Evolutionary conservation across 2,113 vertebrate species (phyloP).

Genomic region (Tenrec ecaudatus): DNA sequence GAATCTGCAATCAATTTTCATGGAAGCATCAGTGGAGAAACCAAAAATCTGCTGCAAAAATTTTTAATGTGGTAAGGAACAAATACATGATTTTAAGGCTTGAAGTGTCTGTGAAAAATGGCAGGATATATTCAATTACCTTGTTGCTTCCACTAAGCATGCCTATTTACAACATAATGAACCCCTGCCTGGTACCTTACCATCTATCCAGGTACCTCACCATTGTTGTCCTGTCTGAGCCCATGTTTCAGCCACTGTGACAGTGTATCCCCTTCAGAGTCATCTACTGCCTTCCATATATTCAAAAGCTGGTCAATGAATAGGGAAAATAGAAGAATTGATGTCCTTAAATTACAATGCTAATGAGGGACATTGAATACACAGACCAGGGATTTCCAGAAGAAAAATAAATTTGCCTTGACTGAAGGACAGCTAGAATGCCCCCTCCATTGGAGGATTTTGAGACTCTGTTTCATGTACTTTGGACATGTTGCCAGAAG

Average conservation of each 20-base stretch:
- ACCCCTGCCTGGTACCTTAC: no score
- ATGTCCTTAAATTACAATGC: not conserved
- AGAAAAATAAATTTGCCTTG: not conserved
- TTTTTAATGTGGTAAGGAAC: not conserved
- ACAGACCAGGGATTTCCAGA: not conserved
- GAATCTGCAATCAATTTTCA: not conserved
- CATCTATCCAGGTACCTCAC: no score
- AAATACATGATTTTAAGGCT: not conserved
- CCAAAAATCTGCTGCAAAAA: not conserved
- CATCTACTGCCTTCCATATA: not conserved
- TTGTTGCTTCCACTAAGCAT: no score
- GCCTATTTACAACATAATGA: no score
- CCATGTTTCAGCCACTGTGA: no score
- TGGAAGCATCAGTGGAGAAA: not conserved
- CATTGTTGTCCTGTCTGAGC: no score
- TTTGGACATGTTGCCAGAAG: not conserved
- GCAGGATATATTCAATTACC: not conserved
- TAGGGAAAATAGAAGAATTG: not conserved
- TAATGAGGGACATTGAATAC: not conserved
- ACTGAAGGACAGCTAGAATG: not conserved
- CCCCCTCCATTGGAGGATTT: not conserved
- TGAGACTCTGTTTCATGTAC: not conserved
- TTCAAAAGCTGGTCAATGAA: not conserved
- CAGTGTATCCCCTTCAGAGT: no score
- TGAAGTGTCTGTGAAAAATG: not conserved